Evolutionary conservation across 2,113 vertebrate species (phyloP).

Genomic region (Malaclemys terrapin): DNA sequence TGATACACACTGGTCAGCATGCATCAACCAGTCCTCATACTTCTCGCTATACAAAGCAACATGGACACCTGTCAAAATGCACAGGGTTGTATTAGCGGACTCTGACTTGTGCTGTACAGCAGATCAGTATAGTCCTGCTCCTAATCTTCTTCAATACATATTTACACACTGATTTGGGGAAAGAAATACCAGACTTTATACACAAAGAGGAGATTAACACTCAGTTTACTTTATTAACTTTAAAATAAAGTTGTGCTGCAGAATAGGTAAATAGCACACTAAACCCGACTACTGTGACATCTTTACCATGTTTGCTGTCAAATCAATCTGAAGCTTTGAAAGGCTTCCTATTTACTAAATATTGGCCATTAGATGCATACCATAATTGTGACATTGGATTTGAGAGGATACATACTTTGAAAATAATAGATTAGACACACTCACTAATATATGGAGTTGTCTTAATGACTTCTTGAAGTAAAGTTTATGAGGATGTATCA

Average conservation of each 20-base stretch:
- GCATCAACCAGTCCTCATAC: background rate
- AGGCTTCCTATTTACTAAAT: background rate
- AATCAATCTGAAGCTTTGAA: too few relatives aligned
- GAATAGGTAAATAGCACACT: background rate
- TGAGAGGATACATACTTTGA: background rate
- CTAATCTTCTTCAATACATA: background rate
- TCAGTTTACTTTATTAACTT: too few relatives aligned
- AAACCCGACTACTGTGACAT: background rate
- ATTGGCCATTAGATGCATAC: background rate
- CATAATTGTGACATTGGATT: background rate
- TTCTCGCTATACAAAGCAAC: background rate
- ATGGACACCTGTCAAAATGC: background rate
- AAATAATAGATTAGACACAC: background rate
- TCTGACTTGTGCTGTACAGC: background rate
- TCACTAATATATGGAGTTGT: too few relatives aligned
- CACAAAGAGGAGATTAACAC: too few relatives aligned
- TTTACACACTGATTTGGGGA: background rate
- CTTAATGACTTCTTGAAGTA: too few relatives aligned
- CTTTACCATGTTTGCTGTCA: background rate
- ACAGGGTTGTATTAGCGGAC: rapidly evolving
- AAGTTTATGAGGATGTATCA: too few relatives aligned
- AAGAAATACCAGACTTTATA: background rate
- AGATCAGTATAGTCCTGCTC: background rate
- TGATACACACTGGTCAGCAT: background rate
- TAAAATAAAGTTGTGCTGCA: background rate